Percentiles rank a stretch among this genome's conserved stretches.
Conservation (phyloP, 2,888 invertebrate species). For the Stenoptilia bipunctidactyla region DNA sequence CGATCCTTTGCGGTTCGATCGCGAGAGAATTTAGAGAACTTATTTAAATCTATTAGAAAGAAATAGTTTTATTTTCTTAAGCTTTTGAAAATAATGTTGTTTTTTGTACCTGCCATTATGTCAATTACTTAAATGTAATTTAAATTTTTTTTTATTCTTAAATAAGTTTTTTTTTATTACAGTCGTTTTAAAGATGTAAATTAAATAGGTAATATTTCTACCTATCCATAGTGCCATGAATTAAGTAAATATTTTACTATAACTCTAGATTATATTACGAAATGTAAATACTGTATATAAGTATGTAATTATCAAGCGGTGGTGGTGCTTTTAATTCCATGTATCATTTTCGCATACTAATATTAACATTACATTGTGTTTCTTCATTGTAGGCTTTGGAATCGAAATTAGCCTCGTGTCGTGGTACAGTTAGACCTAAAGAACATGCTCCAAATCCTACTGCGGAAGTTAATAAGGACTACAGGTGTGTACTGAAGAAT, state of each 20-base stretch:
- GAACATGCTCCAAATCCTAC: constrained; percentile 63
- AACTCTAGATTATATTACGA: constrained; percentile 4
- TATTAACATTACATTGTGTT: constrained; percentile 62
- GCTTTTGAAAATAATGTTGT: too few species aligned
- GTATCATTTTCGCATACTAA: constrained; percentile 40
- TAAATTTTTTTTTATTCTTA: too few species aligned
- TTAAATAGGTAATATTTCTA: too few species aligned
- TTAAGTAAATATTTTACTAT: too few species aligned
- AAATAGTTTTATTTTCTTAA: too few species aligned
- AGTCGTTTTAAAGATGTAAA: too few species aligned
- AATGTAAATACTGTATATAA: constrained; percentile 2
- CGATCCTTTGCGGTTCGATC: constrained; percentile 59
- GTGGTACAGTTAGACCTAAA: constrained; percentile 70
- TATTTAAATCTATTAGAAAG: constrained; percentile 26
- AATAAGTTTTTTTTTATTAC: too few species aligned
- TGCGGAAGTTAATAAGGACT: constrained; percentile 67
- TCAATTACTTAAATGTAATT: too few species aligned
- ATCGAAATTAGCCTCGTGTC: constrained; percentile 77
- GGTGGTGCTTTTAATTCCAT: constrained; percentile 1
- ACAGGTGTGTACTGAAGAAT: constrained; percentile 71
- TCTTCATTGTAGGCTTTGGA: constrained; percentile 76
- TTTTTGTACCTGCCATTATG: too few species aligned
- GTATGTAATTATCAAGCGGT: not conserved
- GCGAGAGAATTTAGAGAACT: constrained; percentile 55
- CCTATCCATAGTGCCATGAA: too few species aligned